Evolutionary conservation across 2,888 invertebrate species (phyloP).

Genomic region (Meteorus cinctellus): DNA sequence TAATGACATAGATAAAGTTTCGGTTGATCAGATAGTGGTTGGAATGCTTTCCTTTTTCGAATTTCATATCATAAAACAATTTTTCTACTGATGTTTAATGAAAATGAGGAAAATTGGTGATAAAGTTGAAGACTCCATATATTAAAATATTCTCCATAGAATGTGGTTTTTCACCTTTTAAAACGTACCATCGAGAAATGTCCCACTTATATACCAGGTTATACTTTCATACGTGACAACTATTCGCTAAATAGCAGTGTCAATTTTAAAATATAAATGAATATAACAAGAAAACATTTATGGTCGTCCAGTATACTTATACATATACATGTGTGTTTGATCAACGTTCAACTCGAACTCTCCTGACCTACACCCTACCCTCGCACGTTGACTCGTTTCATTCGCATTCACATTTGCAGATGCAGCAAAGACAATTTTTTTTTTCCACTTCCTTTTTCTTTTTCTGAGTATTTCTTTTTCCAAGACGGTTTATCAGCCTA

Average conservation of each 20-base stretch:
- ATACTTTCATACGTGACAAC: constrained; percentile 70
- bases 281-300: not conserved
- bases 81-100: too few relatives aligned
- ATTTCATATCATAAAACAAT: too few relatives aligned
- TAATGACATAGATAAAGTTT: too few relatives aligned
- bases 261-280: constrained; percentile 58
- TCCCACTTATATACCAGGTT: constrained; percentile 35
- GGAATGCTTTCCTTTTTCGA: too few relatives aligned
- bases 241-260: constrained; percentile 71
- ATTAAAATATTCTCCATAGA: too few relatives aligned
- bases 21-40: too few relatives aligned
- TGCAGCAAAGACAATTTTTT: constrained; percentile 1
- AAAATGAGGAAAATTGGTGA: too few relatives aligned
- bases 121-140: too few relatives aligned
- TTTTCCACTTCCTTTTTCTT: not conserved
- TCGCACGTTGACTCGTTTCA: constrained; percentile 66
- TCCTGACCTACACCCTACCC: constrained; percentile 71
- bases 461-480: not conserved
- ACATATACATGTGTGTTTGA: constrained; percentile 63
- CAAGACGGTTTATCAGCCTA: constrained; percentile 6
- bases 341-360: constrained; percentile 55
- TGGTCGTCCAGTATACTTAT: not conserved
- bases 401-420: constrained; percentile 53
- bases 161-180: too few relatives aligned
- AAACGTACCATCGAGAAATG: constrained; percentile 23